Percentiles rank a stretch among this genome's conserved stretches.
Conservation (phyloP, 2,797 vertebrate species). For the Cynodonichthys magdalenae region DNA sequence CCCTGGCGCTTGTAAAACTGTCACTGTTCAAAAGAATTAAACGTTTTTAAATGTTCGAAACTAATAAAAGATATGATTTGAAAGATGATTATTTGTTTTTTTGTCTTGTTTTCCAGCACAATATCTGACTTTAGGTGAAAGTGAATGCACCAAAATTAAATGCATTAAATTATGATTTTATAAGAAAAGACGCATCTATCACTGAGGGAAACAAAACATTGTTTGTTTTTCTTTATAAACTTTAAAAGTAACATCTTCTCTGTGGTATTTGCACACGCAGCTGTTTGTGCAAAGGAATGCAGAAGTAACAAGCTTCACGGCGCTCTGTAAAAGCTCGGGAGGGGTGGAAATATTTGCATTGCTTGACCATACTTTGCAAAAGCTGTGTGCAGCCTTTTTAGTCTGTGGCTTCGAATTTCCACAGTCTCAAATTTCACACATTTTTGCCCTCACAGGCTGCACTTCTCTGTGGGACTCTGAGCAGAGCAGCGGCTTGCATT, state of each 20-base stretch:
- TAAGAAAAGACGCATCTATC: too few species aligned
- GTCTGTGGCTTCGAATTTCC: not conserved
- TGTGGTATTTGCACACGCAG: not conserved
- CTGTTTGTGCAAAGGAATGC: not conserved
- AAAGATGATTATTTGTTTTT: not conserved
- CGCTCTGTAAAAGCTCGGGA: not conserved
- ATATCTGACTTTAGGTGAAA: not conserved
- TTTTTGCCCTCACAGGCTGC: not conserved
- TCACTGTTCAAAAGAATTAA: slow-evolving; percentile 21
- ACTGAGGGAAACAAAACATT: too few species aligned
- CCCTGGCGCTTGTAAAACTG: slow-evolving; percentile 25
- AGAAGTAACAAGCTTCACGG: not conserved
- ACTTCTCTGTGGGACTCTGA: not conserved
- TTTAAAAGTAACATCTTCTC: too few species aligned
- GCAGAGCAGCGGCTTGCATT: not conserved
- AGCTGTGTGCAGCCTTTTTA: too few species aligned
- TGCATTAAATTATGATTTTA: too few species aligned
- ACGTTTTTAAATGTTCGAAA: slow-evolving; percentile 37
- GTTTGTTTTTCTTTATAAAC: too few species aligned
- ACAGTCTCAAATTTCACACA: not conserved
- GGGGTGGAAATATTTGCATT: not conserved
- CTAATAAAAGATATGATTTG: slow-evolving; percentile 58
- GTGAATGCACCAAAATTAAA: too few species aligned
- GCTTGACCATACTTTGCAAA: too few species aligned
- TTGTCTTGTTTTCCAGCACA: not conserved